Evolutionary conservation across 2,113 vertebrate species (phyloP).

Genomic region (Cinclus mexicanus): DNA sequence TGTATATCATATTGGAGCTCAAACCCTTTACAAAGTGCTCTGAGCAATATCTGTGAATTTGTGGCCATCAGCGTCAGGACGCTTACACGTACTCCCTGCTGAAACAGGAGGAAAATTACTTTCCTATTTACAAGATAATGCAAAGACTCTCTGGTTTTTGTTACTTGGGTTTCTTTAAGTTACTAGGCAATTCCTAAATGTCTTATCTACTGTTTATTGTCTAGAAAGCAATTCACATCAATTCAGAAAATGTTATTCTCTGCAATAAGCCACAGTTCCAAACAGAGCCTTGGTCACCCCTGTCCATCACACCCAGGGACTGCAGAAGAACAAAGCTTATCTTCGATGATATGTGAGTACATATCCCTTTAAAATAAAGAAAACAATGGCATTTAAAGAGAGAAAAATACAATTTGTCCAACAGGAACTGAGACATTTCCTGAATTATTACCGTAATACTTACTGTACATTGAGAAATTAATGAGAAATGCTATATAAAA

Average conservation of each 20-base stretch:
- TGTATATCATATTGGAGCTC: not conserved
- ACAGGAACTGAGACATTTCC: not conserved
- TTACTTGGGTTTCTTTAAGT: not conserved
- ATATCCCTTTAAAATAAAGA: not conserved
- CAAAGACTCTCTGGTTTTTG: not conserved
- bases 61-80: not conserved
- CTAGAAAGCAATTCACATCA: conserved; percentile 75
- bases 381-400: not conserved
- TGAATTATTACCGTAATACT: not conserved
- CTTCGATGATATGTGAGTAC: conserved; percentile 81
- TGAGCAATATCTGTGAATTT: not conserved
- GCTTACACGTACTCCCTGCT: not conserved
- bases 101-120: not conserved
- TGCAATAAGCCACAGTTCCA: conserved; percentile 74
- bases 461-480: not conserved
- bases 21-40: not conserved
- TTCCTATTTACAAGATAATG: not conserved
- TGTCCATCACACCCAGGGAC: conserved; percentile 69
- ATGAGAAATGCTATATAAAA: not conserved
- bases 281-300: conserved; percentile 74
- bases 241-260: conserved; percentile 69
- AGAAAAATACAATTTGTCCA: not conserved
- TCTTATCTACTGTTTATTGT: conserved; percentile 45
- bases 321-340: conserved; percentile 78
- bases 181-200: conserved; percentile 33